Conservation (phyloP, 2,888 invertebrate species). For the Drosophila nigricruria region DNA sequence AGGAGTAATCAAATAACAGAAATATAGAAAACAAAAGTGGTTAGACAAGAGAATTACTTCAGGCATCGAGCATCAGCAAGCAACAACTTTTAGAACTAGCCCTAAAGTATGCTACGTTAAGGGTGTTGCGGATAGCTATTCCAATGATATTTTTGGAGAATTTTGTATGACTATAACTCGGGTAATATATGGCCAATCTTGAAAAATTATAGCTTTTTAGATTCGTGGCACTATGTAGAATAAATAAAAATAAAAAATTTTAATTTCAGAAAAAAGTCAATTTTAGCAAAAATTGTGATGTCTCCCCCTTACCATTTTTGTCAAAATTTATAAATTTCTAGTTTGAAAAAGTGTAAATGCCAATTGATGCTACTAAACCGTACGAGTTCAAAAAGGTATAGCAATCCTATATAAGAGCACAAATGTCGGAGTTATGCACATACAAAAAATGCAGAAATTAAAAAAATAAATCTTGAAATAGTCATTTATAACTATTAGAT, state of each 20-base stretch:
- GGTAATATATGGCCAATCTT: neutral
- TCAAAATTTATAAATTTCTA: no score
- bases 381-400: no score
- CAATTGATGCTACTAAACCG: neutral
- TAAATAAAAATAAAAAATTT: neutral
- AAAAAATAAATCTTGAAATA: neutral
- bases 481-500: neutral
- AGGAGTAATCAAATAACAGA: constrained; percentile 5
- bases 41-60: no score
- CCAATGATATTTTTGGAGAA: neutral
- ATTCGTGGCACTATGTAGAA: neutral
- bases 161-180: neutral
- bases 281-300: no score
- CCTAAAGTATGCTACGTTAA: constrained; percentile 29
- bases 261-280: no score
- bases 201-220: neutral
- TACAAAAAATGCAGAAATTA: no score
- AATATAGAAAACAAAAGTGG: neutral
- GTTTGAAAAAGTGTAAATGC: neutral
- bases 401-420: neutral
- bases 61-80: neutral
- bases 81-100: constrained; percentile 1
- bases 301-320: no score
- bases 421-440: neutral
- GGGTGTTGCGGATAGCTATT: neutral